Evolutionary conservation across 2,797 vertebrate genomes (phyloP).

Genomic region (Cottoperca gobio): DNA sequence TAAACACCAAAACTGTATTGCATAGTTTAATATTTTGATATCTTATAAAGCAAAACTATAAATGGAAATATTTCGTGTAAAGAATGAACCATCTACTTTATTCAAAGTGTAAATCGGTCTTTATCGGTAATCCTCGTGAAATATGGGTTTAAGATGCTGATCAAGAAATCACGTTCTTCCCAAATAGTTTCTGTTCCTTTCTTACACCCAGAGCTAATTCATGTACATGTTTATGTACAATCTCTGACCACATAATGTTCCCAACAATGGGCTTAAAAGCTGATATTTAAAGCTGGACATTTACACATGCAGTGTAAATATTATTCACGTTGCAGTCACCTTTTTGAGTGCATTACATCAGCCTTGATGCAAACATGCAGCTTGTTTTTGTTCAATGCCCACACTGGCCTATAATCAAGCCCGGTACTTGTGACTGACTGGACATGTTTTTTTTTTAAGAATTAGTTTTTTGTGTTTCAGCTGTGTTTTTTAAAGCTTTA

Average conservation of each 20-base stretch:
- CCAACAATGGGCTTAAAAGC: background rate
- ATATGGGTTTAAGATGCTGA: background rate
- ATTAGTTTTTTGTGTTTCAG: constrained; percentile 20
- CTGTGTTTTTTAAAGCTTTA: constrained; percentile 26
- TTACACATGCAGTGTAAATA: constrained; percentile 8
- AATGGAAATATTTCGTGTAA: background rate
- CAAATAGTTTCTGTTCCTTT: background rate
- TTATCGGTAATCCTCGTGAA: too few relatives aligned
- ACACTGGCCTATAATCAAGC: constrained; percentile 23
- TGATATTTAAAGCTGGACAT: background rate
- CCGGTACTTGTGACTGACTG: background rate
- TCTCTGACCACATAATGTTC: background rate
- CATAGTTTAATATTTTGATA: background rate
- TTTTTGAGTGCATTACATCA: constrained; percentile 32
- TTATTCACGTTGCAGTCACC: background rate
- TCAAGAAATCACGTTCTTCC: background rate
- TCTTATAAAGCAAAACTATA: background rate
- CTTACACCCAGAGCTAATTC: background rate
- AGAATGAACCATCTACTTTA: background rate
- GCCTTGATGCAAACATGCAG: constrained; percentile 14
- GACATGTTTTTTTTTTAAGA: constrained; percentile 24
- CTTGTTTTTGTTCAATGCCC: constrained; percentile 21
- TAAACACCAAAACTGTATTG: background rate
- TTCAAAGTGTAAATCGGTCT: background rate
- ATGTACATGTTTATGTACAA: background rate